These are phyloP conservation scores for Aramus guarauna DNA, from an alignment of 2,113 vertebrate species.

Conservation along the genomic window DNA sequence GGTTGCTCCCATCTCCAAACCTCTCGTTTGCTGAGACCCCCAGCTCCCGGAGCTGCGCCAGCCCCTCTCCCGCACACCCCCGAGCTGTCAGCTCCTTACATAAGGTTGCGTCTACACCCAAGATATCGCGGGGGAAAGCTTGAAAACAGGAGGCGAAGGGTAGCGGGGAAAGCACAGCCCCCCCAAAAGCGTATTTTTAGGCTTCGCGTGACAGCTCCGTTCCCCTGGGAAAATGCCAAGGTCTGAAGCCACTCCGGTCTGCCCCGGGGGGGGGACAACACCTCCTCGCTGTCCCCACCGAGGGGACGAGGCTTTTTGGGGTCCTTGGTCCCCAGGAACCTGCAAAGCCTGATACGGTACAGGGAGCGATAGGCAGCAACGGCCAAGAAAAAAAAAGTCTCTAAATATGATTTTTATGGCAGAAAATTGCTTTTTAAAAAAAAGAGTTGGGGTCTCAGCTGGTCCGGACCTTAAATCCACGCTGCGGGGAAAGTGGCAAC, in stretches of 20 bases:
- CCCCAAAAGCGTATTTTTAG: not conserved
- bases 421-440: not conserved
- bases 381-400: not conserved
- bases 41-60: not conserved
- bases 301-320: not conserved
- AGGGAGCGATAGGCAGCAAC: not conserved
- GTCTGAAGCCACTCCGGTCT: rapidly evolving
- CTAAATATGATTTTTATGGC: not conserved
- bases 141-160: not conserved
- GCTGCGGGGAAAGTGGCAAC: rapidly evolving
- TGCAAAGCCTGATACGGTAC: rapidly evolving
- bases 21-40: not conserved
- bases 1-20: not conserved
- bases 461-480: not conserved
- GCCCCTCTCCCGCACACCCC: not conserved
- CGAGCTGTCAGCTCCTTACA: slow-evolving; percentile 48
- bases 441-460: not conserved
- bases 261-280: not conserved
- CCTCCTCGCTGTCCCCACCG: rapidly evolving
- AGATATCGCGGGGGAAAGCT: not conserved
- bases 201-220: not conserved
- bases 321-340: not conserved
- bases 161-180: not conserved
- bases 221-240: rapidly evolving
- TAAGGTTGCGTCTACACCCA: slow-evolving; percentile 22